A percentile compares a stretch with the other conserved stretches of the same genome.
Conservation (phyloP, 2,113 vertebrate species). For the Mixornis gularis region DNA sequence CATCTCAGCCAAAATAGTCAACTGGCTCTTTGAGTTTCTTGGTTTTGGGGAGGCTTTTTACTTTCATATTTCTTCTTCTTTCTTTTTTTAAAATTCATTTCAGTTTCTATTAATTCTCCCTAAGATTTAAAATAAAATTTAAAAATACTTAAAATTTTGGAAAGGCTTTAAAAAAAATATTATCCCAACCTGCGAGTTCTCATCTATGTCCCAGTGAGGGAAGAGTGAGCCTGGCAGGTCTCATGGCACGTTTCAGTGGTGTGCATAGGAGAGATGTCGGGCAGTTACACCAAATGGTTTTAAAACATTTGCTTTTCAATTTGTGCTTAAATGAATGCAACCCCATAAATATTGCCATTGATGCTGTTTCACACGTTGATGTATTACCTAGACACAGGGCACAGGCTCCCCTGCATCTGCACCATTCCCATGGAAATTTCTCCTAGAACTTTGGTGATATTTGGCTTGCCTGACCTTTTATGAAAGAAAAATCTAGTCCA, state of each 20-base stretch:
- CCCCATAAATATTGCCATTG: not conserved
- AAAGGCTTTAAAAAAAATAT: not conserved
- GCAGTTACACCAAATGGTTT: not conserved
- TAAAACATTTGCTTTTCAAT: not conserved
- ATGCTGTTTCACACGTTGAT: not conserved
- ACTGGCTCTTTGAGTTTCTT: not conserved
- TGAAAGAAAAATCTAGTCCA: not conserved
- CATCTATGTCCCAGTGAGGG: not conserved
- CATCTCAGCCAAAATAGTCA: not conserved
- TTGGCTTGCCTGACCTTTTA: not conserved
- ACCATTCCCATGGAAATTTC: not conserved
- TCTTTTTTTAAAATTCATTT: not conserved
- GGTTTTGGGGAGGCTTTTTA: not conserved
- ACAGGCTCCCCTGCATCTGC: not conserved
- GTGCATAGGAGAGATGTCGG: not conserved
- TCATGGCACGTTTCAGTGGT: not conserved
- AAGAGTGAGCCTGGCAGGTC: not conserved
- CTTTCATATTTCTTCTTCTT: not conserved
- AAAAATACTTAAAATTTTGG: not conserved
- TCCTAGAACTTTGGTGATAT: not conserved
- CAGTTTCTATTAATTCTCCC: not conserved
- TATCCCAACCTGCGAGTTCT: not conserved
- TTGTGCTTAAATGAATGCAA: not conserved
- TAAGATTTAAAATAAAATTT: not conserved
- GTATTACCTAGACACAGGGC: accelerated